Evolutionary conservation across 2,888 invertebrate genomes (phyloP), one percentile per base, ranked within the genome.

Genomic region (Lamellibrachia satsuma): DNA sequence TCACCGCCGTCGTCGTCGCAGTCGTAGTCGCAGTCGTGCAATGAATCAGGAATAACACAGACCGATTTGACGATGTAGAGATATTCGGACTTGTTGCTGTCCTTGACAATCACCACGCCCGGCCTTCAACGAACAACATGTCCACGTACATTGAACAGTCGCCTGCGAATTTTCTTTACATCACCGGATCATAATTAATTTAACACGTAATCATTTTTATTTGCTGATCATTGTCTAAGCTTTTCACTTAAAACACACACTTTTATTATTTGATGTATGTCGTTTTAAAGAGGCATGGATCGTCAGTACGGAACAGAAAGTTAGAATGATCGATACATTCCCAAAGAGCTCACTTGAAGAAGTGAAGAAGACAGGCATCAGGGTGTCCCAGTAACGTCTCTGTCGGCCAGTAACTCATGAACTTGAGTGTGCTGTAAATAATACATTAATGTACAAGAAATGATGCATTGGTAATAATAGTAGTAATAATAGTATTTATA

Each of bases 31-130:
- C 3, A 15, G 15, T n/a, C 6, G 22, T 4, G 6, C 75, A 75
- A 75, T 75, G 75, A 75, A 75, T 11, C 22, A 22, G 15, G 75
- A 75, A 75, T 11, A 4, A 15, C 75, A 93, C 95, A 95, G 93
- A 96, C 96, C 90, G 96, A 96, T 94, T 96, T 96, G 52, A 96
- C 95, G 75, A 96, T 95, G 93, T 96, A 96, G 27, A 96, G 92
- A 95, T 96, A 96, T n/a, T 96, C 96, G 1, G 95, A 95, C 9
- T 94, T 57, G 39, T 94, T 94, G 93, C 96, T 96, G 94, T 96
- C 95, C 90, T 95, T 94, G 3, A 96, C 95, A 15, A 96, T 95
- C 0, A 96, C 95, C 4, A 95, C 95, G 92, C 96, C 96, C 52
- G 95, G 94, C 93, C 96, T 96, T 94, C 1, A 95, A 94, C 91